Conservation (phyloP, 2,888 invertebrate species). For the Pachydiplax longipennis region DNA sequence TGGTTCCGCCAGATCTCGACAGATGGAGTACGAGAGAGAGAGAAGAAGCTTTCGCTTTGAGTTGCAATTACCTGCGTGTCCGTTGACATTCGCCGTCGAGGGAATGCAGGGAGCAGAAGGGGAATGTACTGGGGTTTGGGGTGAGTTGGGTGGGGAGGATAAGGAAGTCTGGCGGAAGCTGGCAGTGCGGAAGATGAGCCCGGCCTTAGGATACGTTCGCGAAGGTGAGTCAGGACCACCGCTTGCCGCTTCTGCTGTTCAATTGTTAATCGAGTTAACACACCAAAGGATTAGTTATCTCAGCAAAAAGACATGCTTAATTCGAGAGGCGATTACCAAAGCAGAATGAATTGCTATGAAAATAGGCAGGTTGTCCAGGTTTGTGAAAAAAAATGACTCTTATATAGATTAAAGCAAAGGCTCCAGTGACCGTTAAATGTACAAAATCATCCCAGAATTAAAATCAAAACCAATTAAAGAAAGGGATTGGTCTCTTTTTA, state of each 20-base stretch:
- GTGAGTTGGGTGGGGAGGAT: not conserved
- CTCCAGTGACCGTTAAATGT: not conserved
- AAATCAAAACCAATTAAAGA: not conserved
- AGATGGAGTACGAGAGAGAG: not conserved
- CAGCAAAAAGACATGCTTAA: not conserved
- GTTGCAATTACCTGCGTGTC: slow-evolving; percentile 18
- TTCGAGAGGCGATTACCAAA: not conserved
- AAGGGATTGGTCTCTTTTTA: not conserved
- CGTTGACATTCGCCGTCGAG: not conserved
- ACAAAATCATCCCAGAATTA: not conserved
- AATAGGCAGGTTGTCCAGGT: slow-evolving; percentile 11
- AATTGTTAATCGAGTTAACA: slow-evolving; percentile 20
- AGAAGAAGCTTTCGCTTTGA: not conserved
- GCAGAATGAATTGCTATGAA: not conserved
- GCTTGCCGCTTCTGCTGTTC: slow-evolving; percentile 34
- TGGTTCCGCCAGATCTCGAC: not conserved
- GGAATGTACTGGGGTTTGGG: not conserved
- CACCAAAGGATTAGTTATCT: slow-evolving; percentile 18
- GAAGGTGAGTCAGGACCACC: slow-evolving; percentile 11
- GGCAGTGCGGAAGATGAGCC: slow-evolving; percentile 73
- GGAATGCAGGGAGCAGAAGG: slow-evolving; percentile 9
- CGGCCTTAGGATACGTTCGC: slow-evolving; percentile 73
- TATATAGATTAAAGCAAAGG: not conserved
- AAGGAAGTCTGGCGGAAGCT: slow-evolving; percentile 61
- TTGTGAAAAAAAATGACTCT: not conserved